phyloP scores from a whole-genome alignment of 1,140 invertebrate genomes.

The Leptoteleia sp. region DNA sequence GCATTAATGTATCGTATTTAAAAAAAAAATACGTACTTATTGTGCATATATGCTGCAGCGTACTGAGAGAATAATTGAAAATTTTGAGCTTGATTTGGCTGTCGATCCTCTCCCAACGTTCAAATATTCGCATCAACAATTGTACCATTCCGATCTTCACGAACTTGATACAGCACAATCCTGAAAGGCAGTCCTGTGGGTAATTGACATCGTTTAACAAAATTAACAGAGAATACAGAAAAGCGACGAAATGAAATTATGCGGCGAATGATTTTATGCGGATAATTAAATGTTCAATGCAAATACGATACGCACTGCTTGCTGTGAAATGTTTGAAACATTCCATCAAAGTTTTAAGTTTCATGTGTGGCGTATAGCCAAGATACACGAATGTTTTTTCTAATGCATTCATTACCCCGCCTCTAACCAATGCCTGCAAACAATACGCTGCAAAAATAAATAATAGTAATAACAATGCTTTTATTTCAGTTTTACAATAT shows the following conservation, averaged over 20 bases:
- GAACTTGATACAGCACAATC: conserved; percentile 84
- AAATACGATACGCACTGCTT: conserved; percentile 81
- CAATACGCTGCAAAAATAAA: conserved; percentile 81
- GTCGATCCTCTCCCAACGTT: conserved; percentile 85
- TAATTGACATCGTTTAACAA: conserved; percentile 39
- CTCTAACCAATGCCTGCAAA: conserved; percentile 83
- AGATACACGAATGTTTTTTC: conserved; percentile 84
- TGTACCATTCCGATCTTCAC: conserved; percentile 83
- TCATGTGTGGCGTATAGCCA: conserved; percentile 84
- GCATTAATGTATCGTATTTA: no score
- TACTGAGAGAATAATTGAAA: conserved; percentile 83
- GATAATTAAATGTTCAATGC: conserved; percentile 9
- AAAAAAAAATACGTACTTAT: conserved; percentile 82
- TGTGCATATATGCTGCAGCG: conserved; percentile 83
- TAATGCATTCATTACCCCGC: conserved; percentile 84
- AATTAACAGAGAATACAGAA: conserved; percentile 26
- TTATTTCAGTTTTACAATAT: no score
- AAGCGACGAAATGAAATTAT: conserved; percentile 5
- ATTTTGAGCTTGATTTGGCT: conserved; percentile 84
- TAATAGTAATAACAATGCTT: conserved; percentile 26
- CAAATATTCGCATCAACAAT: conserved; percentile 83
- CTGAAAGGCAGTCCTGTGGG: conserved; percentile 74
- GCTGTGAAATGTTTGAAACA: conserved; percentile 85
- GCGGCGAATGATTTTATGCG: neutral
- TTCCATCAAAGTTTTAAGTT: conserved; percentile 84